Conservation (phyloP, 2,888 invertebrate species). For the Gasteruption jaculator region DNA sequence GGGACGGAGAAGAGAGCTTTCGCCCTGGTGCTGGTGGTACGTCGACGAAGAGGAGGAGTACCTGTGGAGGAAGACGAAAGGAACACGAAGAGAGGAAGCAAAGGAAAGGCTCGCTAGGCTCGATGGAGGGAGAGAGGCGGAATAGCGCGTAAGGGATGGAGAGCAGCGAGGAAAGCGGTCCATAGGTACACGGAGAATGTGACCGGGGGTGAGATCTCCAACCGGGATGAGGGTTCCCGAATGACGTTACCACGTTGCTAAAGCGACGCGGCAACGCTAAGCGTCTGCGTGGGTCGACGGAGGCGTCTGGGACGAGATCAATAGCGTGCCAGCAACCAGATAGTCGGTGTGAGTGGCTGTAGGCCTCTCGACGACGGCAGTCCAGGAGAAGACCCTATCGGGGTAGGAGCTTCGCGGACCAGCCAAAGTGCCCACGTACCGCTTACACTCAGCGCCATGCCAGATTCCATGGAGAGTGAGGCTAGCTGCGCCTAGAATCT, state of each 20-base stretch:
- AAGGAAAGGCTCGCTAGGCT: too few relatives aligned
- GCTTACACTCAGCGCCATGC: slow-evolving; percentile 44
- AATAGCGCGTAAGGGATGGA: too few relatives aligned
- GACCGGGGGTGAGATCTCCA: too few relatives aligned
- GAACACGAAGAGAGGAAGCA: too few relatives aligned
- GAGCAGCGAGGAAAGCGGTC: too few relatives aligned
- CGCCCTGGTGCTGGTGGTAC: too few relatives aligned
- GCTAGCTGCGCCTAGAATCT: slow-evolving; percentile 44
- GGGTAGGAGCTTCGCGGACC: slow-evolving; percentile 41
- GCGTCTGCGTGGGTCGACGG: slow-evolving; percentile 48
- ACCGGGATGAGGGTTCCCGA: slow-evolving; percentile 30
- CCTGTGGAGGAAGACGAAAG: too few relatives aligned
- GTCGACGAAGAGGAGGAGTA: too few relatives aligned
- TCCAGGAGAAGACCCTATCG: slow-evolving; percentile 48
- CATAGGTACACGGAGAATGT: too few relatives aligned
- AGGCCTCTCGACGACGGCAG: slow-evolving; percentile 40
- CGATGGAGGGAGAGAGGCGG: too few relatives aligned
- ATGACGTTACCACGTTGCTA: slow-evolving; percentile 53
- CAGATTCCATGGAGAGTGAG: slow-evolving; percentile 41
- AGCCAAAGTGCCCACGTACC: slow-evolving; percentile 28
- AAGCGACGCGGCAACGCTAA: slow-evolving; percentile 50
- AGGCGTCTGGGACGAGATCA: slow-evolving; percentile 50
- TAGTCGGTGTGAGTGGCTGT: slow-evolving; percentile 43
- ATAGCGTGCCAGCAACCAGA: slow-evolving; percentile 50
- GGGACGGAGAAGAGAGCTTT: too few relatives aligned